These are phyloP conservation scores for Andrena camellia DNA, from an alignment of 2,888 invertebrate species.

Conservation along the genomic window DNA sequence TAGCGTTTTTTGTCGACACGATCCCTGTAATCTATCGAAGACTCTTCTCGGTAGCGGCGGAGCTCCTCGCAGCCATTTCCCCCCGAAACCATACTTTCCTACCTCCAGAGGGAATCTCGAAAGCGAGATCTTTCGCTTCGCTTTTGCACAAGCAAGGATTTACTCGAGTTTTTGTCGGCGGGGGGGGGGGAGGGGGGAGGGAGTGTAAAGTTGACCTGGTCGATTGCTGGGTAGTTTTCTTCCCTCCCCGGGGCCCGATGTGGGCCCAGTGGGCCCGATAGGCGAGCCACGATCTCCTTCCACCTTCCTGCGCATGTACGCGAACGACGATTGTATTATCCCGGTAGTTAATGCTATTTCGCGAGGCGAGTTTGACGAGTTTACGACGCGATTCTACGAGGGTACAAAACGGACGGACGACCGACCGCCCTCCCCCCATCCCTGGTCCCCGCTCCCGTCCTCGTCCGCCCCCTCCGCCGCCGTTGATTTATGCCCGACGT, in stretches of 20 bases:
- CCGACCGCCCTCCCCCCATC: conserved; percentile 23
- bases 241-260: too few relatives aligned
- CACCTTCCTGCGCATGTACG: conserved; percentile 35
- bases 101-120: neutral
- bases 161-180: too few relatives aligned
- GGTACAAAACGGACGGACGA: conserved; percentile 76
- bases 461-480: conserved; percentile 60
- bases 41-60: conserved; percentile 40
- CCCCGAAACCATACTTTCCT: neutral
- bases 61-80: conserved; percentile 9
- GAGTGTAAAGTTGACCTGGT: too few relatives aligned
- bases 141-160: too few relatives aligned
- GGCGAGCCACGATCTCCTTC: conserved; percentile 33
- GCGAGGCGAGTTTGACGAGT: conserved; percentile 84
- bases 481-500: conserved; percentile 84
- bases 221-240: neutral
- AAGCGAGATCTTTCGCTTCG: neutral
- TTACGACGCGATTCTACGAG: conserved; percentile 82
- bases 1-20: conserved; percentile 76
- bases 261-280: neutral
- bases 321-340: conserved; percentile 83
- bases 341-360: conserved; percentile 84
- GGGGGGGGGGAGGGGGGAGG: too few relatives aligned
- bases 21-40: conserved; percentile 75
- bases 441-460: conserved; percentile 48